phyloP scores from a whole-genome alignment of 2,113 vertebrate species.

The Grus americana region DNA sequence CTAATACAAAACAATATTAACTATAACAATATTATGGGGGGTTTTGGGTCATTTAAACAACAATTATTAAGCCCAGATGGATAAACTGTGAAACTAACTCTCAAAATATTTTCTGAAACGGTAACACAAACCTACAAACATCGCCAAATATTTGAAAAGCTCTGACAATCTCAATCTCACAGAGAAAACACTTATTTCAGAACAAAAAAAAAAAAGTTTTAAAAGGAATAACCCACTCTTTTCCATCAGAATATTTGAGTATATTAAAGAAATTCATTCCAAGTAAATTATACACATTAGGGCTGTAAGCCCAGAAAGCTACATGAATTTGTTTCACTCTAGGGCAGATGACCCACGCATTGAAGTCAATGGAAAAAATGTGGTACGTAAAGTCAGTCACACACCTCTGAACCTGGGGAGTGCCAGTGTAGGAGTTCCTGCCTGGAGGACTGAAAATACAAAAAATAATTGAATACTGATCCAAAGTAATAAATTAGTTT shows the following conservation, averaged over 20 bases:
- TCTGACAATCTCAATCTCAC: not conserved
- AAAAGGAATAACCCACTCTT: not conserved
- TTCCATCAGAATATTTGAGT: not conserved
- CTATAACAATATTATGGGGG: not conserved
- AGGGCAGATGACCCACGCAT: rapidly evolving
- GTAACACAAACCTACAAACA: not conserved
- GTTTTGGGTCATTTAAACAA: not conserved
- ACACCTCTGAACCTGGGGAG: not conserved
- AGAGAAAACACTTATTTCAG: not conserved
- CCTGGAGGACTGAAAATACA: not conserved
- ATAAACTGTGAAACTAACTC: not conserved
- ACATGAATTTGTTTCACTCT: not conserved
- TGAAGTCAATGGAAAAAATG: not conserved
- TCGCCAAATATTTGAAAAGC: not conserved
- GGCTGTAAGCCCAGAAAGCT: not conserved
- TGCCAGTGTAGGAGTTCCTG: not conserved
- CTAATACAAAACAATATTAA: not conserved
- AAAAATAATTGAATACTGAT: not conserved
- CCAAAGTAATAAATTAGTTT: not conserved
- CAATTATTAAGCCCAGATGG: not conserved
- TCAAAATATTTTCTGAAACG: not conserved
- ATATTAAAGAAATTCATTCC: not conserved
- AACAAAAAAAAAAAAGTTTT: not conserved
- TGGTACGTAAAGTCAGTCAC: not conserved
- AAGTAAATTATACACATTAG: not conserved